phyloP scores from a whole-genome alignment of 2,113 vertebrate species.

The Desmodus rotundus region DNA sequence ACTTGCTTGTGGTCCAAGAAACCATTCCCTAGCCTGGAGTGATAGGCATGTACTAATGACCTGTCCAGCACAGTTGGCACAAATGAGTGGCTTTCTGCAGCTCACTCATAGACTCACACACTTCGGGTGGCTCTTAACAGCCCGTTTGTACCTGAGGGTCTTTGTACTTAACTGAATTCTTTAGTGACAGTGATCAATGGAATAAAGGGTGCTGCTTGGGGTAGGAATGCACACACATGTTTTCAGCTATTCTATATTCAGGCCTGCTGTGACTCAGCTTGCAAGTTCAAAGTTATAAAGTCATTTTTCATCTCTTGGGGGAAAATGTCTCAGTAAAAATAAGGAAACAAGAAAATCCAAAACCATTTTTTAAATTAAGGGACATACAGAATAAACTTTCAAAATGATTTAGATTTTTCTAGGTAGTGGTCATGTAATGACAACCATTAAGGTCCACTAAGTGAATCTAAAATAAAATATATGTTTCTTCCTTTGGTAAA shows the following conservation, averaged over 20 bases:
- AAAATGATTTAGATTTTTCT: constrained; percentile 23
- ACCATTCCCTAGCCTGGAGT: constrained; percentile 62
- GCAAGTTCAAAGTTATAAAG: constrained; percentile 68
- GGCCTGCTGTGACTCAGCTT: constrained; percentile 73
- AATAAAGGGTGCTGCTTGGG: constrained; percentile 70
- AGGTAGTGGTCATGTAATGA: not conserved
- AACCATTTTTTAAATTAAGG: not conserved
- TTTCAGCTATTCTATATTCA: constrained; percentile 55
- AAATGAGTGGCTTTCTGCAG: constrained; percentile 19
- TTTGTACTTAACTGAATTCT: constrained; percentile 79
- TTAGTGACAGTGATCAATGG: constrained; percentile 68
- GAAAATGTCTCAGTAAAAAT: not conserved
- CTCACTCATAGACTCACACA: not conserved
- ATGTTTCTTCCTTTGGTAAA: not conserved
- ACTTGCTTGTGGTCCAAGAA: constrained; percentile 67
- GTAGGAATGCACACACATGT: constrained; percentile 76
- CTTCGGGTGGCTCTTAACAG: constrained; percentile 56
- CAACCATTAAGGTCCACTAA: not conserved
- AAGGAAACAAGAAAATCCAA: constrained; percentile 15
- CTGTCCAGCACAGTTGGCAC: constrained; percentile 54
- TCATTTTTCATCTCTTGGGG: constrained; percentile 58
- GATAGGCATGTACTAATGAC: constrained; percentile 64
- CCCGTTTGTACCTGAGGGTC: constrained; percentile 75
- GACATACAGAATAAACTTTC: not conserved
- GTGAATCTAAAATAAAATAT: not conserved